phyloP scores from a whole-genome alignment of 2,113 vertebrate species.

The Oxyruncus cristatus region DNA sequence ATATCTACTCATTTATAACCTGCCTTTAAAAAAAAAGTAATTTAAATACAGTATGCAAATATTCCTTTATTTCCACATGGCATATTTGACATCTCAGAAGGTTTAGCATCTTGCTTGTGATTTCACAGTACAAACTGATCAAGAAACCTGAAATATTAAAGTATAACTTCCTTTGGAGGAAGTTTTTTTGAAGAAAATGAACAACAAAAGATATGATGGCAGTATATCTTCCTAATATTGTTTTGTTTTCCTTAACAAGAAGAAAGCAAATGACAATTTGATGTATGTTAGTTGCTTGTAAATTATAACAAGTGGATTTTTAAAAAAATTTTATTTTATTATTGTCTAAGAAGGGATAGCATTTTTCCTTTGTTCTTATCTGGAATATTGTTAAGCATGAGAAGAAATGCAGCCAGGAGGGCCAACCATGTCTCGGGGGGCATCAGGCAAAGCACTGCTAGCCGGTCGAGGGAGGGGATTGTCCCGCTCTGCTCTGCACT shows the following conservation, averaged over 20 bases:
- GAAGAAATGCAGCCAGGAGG: not conserved
- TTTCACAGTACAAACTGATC: not conserved
- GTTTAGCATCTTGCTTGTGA: not conserved
- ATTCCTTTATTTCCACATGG: not conserved
- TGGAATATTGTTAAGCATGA: not conserved
- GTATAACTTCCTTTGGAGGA: not conserved
- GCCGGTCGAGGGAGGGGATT: accelerated
- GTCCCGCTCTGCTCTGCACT: not conserved
- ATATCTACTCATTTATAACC: not conserved
- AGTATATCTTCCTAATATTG: not conserved
- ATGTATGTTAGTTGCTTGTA: not conserved
- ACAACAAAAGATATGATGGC: not conserved
- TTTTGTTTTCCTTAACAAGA: not conserved
- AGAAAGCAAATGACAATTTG: not conserved
- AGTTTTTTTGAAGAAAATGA: not conserved
- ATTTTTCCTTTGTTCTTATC: not conserved
- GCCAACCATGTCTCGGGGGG: accelerated
- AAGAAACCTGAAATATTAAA: not conserved
- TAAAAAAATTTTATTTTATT: not conserved
- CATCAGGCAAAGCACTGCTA: not conserved
- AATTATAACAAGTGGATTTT: not conserved
- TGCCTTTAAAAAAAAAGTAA: not conserved
- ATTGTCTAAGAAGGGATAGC: not conserved
- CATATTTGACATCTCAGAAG: not conserved
- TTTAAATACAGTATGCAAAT: not conserved